Evolutionary conservation across 2,797 vertebrate species (phyloP).

Genomic region (Gymnodraco acuticeps): DNA sequence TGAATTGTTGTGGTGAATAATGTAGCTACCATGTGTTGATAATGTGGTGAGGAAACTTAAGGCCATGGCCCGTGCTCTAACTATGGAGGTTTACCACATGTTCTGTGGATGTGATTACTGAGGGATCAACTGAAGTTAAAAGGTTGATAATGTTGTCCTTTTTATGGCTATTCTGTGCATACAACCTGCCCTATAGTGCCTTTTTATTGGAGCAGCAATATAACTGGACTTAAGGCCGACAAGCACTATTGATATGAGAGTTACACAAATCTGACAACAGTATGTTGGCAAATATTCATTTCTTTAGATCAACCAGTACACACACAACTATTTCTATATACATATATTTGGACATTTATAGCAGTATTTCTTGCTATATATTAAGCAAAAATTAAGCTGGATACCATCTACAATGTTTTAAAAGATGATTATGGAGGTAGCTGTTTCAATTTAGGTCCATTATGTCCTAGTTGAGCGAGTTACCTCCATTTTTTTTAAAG

Average conservation of each 20-base stretch:
- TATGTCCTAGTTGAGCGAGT: not conserved
- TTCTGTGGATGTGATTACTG: constrained; percentile 22
- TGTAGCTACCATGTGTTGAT: constrained; percentile 41
- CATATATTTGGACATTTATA: not conserved
- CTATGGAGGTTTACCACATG: constrained; percentile 27
- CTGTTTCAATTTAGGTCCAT: not conserved
- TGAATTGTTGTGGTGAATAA: constrained; percentile 52
- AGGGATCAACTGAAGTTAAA: constrained; percentile 38
- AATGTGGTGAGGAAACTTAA: constrained; percentile 59
- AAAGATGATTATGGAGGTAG: not conserved
- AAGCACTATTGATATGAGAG: not conserved
- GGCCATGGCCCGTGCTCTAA: constrained; percentile 17
- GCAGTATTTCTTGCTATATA: not conserved
- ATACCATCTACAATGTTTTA: not conserved
- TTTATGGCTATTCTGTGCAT: constrained; percentile 3
- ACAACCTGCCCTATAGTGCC: not conserved
- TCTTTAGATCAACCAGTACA: not conserved
- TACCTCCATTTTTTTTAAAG: not conserved
- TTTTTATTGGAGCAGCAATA: not conserved
- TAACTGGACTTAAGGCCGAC: not conserved
- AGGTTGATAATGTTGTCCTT: constrained; percentile 28
- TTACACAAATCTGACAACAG: not conserved
- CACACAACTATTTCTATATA: no score
- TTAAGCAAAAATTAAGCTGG: not conserved
- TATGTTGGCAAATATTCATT: not conserved